A percentile compares a stretch with the other conserved stretches of the same genome.
These are phyloP conservation scores for Melanostigma gelatinosum DNA, from an alignment of 2,113 vertebrate genomes.

Conservation along the genomic window DNA sequence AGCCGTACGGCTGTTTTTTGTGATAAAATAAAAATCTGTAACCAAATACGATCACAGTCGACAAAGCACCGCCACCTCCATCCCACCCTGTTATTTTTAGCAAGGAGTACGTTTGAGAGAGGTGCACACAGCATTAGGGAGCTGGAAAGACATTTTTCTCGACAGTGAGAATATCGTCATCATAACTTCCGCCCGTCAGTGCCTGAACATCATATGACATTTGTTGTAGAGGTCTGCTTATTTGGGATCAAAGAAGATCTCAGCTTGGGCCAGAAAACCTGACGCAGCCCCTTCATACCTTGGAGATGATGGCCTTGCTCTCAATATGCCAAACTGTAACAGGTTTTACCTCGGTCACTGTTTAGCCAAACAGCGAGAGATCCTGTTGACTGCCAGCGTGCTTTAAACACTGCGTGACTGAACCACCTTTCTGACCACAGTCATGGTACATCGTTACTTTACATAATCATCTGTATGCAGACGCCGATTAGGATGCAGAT, in stretches of 20 bases:
- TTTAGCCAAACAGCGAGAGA: constrained; percentile 3
- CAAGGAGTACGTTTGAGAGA: constrained; percentile 54
- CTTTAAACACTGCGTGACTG: not conserved
- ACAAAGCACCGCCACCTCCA: constrained; percentile 61
- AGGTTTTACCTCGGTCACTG: too few relatives aligned
- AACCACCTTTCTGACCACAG: not conserved
- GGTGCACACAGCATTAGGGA: constrained; percentile 40
- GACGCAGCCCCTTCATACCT: not conserved
- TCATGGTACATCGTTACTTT: not conserved
- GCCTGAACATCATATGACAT: too few relatives aligned
- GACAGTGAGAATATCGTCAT: not conserved
- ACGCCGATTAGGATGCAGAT: constrained; percentile 20
- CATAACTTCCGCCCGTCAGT: not conserved
- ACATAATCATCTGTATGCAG: constrained; percentile 6
- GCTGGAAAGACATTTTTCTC: constrained; percentile 34
- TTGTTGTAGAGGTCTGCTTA: too few relatives aligned
- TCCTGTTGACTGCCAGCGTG: constrained; percentile 9
- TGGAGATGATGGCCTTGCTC: not conserved
- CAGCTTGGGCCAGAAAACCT: too few relatives aligned
- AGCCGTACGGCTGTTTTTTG: not conserved
- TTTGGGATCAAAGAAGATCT: too few relatives aligned
- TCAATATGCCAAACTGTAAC: too few relatives aligned
- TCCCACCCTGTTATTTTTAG: constrained; percentile 71
- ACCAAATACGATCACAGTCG: constrained; percentile 56
- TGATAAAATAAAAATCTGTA: constrained; percentile 46